Evolutionary conservation across 2,113 vertebrate genomes (phyloP).

Genomic region (Athene noctua): DNA sequence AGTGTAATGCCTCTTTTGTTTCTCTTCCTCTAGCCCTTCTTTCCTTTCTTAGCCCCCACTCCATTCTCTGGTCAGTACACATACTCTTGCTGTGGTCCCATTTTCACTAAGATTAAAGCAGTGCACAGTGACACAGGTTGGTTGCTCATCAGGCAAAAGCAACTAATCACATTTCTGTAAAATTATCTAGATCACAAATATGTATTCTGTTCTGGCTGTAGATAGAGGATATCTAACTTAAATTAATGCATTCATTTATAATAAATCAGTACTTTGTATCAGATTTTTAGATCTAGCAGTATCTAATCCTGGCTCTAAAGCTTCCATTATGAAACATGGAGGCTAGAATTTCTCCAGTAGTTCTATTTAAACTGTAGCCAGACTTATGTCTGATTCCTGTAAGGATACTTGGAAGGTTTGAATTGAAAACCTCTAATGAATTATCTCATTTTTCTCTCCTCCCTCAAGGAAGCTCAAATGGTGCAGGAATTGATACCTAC

Average conservation of each 20-base stretch:
- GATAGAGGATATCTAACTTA: neutral
- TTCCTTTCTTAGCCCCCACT: neutral
- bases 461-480: neutral
- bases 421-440: neutral
- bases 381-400: neutral
- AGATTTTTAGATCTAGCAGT: neutral
- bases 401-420: neutral
- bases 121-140: neutral
- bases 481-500: neutral
- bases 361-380: neutral
- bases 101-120: neutral
- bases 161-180: neutral
- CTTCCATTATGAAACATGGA: neutral
- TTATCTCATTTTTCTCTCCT: neutral
- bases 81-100: neutral
- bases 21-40: neutral
- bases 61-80: neutral
- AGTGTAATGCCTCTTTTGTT: neutral
- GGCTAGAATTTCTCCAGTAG: neutral
- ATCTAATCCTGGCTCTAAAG: neutral
- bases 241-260: neutral
- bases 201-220: neutral
- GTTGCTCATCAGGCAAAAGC: neutral
- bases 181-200: neutral
- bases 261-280: neutral